Conservation (phyloP, 2,888 invertebrate species). For the Drosophila meridionalis region DNA sequence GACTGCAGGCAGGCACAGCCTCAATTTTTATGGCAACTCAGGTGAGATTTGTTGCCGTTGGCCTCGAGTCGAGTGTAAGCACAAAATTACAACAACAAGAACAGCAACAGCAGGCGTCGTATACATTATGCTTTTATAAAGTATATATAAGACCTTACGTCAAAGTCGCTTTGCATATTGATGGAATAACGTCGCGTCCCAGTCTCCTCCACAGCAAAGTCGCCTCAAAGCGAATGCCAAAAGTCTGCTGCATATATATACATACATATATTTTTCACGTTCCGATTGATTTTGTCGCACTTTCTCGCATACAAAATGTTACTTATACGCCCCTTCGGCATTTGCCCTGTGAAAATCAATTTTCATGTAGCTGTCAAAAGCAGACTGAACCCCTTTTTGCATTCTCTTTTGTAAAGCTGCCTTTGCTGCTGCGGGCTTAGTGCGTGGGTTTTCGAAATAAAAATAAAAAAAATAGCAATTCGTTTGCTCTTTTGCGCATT, state of each 20-base stretch:
- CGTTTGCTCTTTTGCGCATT: slow-evolving; percentile 50
- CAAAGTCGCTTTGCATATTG: slow-evolving; percentile 66
- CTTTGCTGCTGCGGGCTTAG: slow-evolving; percentile 8
- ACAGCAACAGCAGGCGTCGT: slow-evolving; percentile 1
- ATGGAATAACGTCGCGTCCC: slow-evolving; percentile 47
- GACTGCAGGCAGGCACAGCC: slow-evolving; percentile 51
- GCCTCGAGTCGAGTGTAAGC: slow-evolving; percentile 47
- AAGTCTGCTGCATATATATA: slow-evolving; percentile 18
- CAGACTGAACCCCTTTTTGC: slow-evolving; percentile 53
- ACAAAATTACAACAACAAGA: slow-evolving; percentile 21
- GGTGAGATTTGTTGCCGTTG: slow-evolving; percentile 70
- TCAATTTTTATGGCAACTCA: slow-evolving; percentile 73
- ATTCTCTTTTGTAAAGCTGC: neutral
- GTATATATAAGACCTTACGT: slow-evolving; percentile 52
- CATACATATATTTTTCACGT: slow-evolving; percentile 16
- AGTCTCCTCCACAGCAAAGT: slow-evolving; percentile 9
- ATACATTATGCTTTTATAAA: slow-evolving; percentile 19
- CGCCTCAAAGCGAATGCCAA: slow-evolving; percentile 31
- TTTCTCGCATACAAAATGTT: slow-evolving; percentile 42
- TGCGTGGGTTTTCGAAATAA: slow-evolving; percentile 19
- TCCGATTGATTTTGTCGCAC: slow-evolving; percentile 48
- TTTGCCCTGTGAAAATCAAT: slow-evolving; percentile 66
- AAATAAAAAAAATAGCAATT: slow-evolving; percentile 56
- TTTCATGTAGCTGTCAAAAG: slow-evolving; percentile 73
- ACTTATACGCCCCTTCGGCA: slow-evolving; percentile 52